Base-by-base conservation (phyloP, 2,888 invertebrate genomes). In the Stenurella melanura region DNA sequence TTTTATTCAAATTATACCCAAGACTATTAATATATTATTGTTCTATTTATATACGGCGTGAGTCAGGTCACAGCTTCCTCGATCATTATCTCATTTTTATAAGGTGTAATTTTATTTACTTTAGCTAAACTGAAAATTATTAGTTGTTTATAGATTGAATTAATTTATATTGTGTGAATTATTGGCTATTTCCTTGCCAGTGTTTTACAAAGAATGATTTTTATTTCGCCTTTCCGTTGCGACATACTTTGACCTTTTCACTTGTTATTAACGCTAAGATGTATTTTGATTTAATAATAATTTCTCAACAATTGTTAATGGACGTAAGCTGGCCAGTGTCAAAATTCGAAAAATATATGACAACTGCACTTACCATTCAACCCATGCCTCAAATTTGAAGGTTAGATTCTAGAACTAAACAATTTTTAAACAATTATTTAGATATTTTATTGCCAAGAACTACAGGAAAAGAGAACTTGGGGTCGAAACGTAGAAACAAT, bases 61-160 rank as follows among this genome's bases (percentile, higher is more conserved):
- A 56, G 30, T 21, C 21, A 56, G 54, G 50, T 11, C 30, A 56
- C 68, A 34, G 69, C 34, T 69, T 69, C 69, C 69, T 69, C 18
- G 17, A 26, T 57, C 69, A 66, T 42, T 66, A 42, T 66, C 21
- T 42, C 12, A 42, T 42, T 66, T 66, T 69, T 57, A 57, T 69
- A 58, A 58, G n/a, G 69, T n/a, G 69, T 15, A 58, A 19, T 58
- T 58, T 21, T 58, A 18, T 42, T 42, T 64, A 17, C 26, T 26
- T 21, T 2, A 21, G 12, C 12, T 34, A n/a, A 34, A 18, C 10
- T 68, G 50, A 17, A 54, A 68, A 21, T 54, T 56, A 56, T 9
- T 17, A 10, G 50, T 54, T 26, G n/a, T 19, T 17, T 42, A 15
- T 54, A 7, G 12, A 9, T 12, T 61, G n/a, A 26, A 30, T 30